Evolutionary conservation across 2,113 vertebrate genomes (phyloP).

Genomic region (Pterocles burchelli): DNA sequence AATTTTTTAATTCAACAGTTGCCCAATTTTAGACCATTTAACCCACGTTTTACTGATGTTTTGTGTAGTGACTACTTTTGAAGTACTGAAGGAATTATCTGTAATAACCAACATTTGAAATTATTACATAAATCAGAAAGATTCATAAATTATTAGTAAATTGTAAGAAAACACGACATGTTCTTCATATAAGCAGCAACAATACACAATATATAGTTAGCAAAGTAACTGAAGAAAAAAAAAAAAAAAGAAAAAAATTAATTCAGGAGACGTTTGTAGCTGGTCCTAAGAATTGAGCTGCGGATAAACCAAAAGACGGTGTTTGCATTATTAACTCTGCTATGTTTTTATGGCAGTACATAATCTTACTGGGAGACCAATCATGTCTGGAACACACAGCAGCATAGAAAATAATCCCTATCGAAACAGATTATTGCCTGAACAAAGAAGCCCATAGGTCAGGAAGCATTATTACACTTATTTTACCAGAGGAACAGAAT

Average conservation of each 20-base stretch:
- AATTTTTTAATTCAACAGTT: not conserved
- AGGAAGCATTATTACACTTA: not conserved
- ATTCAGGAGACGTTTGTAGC: not conserved
- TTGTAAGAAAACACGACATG: not conserved
- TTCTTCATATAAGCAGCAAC: not conserved
- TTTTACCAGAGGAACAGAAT: not conserved
- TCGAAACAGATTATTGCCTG: not conserved
- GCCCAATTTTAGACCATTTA: not conserved
- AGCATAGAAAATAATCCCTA: not conserved
- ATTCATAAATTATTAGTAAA: not conserved
- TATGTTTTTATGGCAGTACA: not conserved
- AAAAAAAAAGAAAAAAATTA: not conserved
- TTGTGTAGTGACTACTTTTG: not conserved
- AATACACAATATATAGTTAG: not conserved
- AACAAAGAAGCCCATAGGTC: not conserved
- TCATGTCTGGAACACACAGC: not conserved
- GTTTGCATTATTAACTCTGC: not conserved
- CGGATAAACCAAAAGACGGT: not conserved
- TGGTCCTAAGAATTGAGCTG: not conserved
- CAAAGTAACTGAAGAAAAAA: not conserved
- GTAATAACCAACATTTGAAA: not conserved
- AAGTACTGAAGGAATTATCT: not conserved
- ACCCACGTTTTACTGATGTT: not conserved
- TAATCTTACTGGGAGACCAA: not conserved
- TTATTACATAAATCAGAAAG: not conserved